Evolutionary conservation across 2,797 vertebrate species (phyloP).

Genomic region (Erpetoichthys calabaricus): DNA sequence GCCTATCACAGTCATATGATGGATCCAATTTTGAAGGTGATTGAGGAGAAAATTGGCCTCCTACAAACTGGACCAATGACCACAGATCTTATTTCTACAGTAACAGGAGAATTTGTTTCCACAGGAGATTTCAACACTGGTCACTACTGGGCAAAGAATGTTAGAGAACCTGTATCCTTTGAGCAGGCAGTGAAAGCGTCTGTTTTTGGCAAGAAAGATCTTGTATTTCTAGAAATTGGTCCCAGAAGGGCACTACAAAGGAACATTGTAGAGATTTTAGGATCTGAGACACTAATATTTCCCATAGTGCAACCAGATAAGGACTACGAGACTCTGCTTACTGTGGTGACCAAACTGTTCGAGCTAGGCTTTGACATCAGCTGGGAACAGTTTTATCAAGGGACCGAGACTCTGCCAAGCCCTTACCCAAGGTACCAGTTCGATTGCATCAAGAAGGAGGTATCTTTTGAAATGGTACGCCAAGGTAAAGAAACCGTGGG

Average conservation of each 20-base stretch:
- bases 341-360: conserved; percentile 49
- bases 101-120: conserved; percentile 26
- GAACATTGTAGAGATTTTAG: conserved; percentile 59
- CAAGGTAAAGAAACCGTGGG: conserved; percentile 28
- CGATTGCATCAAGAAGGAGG: conserved; percentile 43
- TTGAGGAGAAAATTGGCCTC: conserved; percentile 37
- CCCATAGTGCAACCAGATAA: conserved; percentile 46
- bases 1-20: conserved; percentile 76
- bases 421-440: conserved; percentile 63
- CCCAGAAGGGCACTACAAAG: conserved; percentile 53
- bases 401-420: conserved; percentile 43
- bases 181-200: conserved; percentile 41
- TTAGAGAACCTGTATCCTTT: conserved; percentile 62
- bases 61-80: conserved; percentile 31
- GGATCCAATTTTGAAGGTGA: conserved; percentile 52
- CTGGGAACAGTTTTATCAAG: conserved; percentile 49
- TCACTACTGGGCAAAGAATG: conserved; percentile 53
- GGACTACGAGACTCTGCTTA: conserved; percentile 49
- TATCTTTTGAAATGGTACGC: conserved; percentile 41
- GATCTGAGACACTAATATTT: conserved; percentile 42
- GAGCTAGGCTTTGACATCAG: conserved; percentile 53
- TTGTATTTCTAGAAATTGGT: conserved; percentile 68
- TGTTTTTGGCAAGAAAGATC: conserved; percentile 32
- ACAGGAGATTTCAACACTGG: conserved; percentile 51
- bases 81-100: conserved; percentile 37